Evolutionary conservation across 2,797 vertebrate genomes (phyloP).

Genomic region (Alcedo atthis): DNA sequence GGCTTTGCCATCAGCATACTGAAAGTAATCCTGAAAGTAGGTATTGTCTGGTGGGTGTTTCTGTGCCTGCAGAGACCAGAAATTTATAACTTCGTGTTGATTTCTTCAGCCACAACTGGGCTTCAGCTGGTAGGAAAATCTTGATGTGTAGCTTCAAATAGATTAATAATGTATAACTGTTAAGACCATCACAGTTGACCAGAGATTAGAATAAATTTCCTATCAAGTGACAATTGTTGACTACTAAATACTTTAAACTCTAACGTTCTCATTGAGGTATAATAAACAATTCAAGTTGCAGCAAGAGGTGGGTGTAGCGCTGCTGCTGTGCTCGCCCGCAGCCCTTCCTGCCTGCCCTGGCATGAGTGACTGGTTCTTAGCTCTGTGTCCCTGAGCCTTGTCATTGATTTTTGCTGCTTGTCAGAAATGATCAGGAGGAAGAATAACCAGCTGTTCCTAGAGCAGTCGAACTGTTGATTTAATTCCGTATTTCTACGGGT

Average conservation of each 20-base stretch:
- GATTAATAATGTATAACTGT: background rate
- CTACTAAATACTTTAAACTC: background rate
- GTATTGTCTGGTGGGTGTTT: background rate
- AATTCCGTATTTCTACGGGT: background rate
- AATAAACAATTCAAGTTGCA: background rate
- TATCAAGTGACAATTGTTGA: background rate
- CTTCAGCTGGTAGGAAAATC: background rate
- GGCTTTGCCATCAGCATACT: background rate
- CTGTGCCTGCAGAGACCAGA: background rate
- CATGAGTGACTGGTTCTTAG: background rate
- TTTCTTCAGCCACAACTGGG: background rate
- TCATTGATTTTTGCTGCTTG: background rate
- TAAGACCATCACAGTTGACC: background rate
- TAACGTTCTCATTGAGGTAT: background rate
- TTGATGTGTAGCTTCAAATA: background rate
- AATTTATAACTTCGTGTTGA: accelerated
- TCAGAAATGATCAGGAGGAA: background rate
- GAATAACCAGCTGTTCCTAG: background rate
- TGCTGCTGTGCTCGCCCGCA: background rate
- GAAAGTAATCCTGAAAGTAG: background rate
- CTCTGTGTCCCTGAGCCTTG: background rate
- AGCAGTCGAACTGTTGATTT: background rate
- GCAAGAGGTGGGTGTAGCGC: background rate
- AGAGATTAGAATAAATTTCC: background rate
- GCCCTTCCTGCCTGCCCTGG: background rate